Base-by-base conservation (phyloP, 2,888 invertebrate genomes). In the Apamea crenata region DNA sequence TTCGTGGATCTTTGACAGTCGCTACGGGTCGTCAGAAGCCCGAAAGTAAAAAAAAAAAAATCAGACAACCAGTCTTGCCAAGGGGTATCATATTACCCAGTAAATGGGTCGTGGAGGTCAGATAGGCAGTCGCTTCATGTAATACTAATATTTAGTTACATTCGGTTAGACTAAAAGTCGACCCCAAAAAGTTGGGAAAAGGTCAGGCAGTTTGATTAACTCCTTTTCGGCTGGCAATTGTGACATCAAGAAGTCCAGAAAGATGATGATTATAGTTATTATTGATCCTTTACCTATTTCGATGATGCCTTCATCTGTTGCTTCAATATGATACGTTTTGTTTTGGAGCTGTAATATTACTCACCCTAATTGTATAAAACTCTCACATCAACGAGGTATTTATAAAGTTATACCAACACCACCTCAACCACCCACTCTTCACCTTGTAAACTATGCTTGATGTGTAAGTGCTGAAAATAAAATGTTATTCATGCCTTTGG, bases 381-480 rank as follows among this genome's bases (percentile, higher is more conserved):
- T 61, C n/a, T 53, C 70, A 77, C 70, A 59, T 66, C n/a, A 44
- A 32, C 4, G 21, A 74, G 21, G 21, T 75, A 73, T 77, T 66
- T 70, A 53, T 76, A 69, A 36, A 81, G 36, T 29, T 25, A 32
- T 32, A 56, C 40, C 6, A 68, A 25, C 47, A n/a, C n/a, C n/a
- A n/a, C n/a, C n/a, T n/a, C n/a, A n/a, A n/a, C n/a, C n/a, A n/a
- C n/a, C n/a, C n/a, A n/a, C n/a, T n/a, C 36, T 47, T 81, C 25
- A 81, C 61, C 59, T 77, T 77, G 44, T 47, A 73, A 36, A 10
- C 56, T 25, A 50, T 65, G n/a, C 29, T 6, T 65, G 18, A n/a
- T 50, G 32, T 50, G 69, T 70, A 66, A 59, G 70, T 77, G 69
- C 47, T 81, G 76, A 76, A 81, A 76, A 81, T 76, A 81, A 75